A percentile compares a stretch with the other conserved stretches of the same genome.
Evolutionary conservation across 2,888 invertebrate species (phyloP).

Genomic region (Pediacus dermestoides): DNA sequence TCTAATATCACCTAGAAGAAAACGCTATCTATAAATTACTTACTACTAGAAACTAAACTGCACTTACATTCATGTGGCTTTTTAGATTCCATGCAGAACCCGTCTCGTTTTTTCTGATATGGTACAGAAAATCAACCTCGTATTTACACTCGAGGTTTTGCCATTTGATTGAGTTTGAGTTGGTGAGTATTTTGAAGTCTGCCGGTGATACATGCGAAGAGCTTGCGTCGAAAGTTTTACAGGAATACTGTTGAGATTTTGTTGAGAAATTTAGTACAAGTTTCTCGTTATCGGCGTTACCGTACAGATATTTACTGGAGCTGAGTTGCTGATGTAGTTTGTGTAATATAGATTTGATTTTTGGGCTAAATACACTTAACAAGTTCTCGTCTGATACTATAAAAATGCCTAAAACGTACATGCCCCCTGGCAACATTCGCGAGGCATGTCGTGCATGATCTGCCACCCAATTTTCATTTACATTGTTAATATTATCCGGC

Average conservation of each 20-base stretch:
- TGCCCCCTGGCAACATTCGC: conserved; percentile 87
- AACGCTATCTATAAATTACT: not conserved
- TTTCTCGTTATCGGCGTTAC: conserved; percentile 59
- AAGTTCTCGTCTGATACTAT: conserved; percentile 65
- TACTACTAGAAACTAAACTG: conserved; percentile 11
- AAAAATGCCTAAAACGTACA: conserved; percentile 81
- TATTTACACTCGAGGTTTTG: conserved; percentile 71
- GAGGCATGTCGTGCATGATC: conserved; percentile 84
- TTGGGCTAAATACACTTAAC: conserved; percentile 56
- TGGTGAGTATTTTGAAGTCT: conserved; percentile 73
- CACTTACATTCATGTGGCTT: conserved; percentile 63
- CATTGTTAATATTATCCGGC: conserved; percentile 51
- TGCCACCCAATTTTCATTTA: conserved; percentile 68
- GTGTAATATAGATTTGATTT: conserved; percentile 58
- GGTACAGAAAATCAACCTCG: conserved; percentile 72
- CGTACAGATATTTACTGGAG: conserved; percentile 59
- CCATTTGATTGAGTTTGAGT: conserved; percentile 63
- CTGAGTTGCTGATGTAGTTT: conserved; percentile 57
- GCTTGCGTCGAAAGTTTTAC: conserved; percentile 63
- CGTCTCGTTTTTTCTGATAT: conserved; percentile 59
- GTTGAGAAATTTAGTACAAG: conserved; percentile 61
- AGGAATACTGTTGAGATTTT: conserved; percentile 56
- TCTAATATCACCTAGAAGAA: conserved; percentile 58
- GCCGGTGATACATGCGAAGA: conserved; percentile 60
- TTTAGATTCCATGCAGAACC: conserved; percentile 60